Evolutionary conservation across 92 coral and sea anemone species (phyloP).

Genomic region (Phenganax subtilis): DNA sequence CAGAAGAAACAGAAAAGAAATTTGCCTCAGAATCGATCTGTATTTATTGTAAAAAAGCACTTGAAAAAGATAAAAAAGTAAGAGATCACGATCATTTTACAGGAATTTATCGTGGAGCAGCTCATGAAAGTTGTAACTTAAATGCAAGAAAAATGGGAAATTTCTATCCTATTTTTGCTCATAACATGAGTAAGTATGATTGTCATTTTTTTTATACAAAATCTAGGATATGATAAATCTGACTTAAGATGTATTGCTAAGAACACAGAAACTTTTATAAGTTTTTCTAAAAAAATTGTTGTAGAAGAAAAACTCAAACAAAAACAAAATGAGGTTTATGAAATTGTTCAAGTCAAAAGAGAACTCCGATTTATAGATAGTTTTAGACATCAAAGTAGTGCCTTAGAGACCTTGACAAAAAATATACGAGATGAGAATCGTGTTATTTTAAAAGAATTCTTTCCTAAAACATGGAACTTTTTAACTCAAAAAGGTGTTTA

Average conservation of each 20-base stretch:
- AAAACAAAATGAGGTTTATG: background rate
- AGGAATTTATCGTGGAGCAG: conserved; percentile 34
- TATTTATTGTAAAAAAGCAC: conserved; percentile 3
- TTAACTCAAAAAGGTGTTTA: conserved; percentile 38
- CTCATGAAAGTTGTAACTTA: conserved; percentile 42
- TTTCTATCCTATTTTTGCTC: conserved; percentile 44
- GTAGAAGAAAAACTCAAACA: too few relatives aligned
- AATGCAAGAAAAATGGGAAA: conserved; percentile 12
- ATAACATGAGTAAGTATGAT: conserved; percentile 40
- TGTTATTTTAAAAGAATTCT: background rate
- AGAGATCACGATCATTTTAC: conserved; percentile 21
- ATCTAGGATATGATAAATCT: background rate
- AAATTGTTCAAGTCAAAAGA: background rate
- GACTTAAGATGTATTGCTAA: background rate
- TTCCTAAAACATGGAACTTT: background rate
- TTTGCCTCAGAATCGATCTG: background rate
- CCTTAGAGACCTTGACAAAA: background rate
- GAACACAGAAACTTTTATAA: background rate
- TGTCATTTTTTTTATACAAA: background rate
- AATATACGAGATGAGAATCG: background rate
- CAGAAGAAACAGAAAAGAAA: conserved; percentile 22
- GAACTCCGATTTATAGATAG: background rate
- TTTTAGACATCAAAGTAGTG: background rate
- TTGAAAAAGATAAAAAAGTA: background rate
- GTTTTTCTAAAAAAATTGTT: background rate